Base-by-base conservation (phyloP, 2,888 invertebrate genomes). In the Meteorus colon region DNA sequence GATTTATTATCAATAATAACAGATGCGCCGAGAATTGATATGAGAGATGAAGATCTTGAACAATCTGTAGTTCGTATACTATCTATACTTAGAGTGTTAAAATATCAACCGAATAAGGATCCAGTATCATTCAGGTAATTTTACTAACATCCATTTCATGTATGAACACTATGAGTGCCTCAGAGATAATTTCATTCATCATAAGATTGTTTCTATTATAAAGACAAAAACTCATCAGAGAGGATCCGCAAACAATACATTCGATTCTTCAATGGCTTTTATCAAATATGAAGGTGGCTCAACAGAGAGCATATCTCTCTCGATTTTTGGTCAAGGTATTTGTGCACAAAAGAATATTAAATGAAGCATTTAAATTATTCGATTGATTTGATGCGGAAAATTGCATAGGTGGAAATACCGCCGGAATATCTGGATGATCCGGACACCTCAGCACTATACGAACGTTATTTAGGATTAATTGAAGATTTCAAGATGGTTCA, bases 291-390 rank as follows among this genome's bases (percentile, higher is more conserved):
- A 93, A 94, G 1, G 93, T 95, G 81, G 93, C 96, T 37, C 94
- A 94, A 86, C 96, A 96, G 84, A 92, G 97, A 72, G 96, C 96
- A 0, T 97, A 97, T 90, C 91, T 97, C 71, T 95, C 96, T 5
- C 85, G 84, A 8, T 88, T 88, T 77, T 81, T 88, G 45, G 87
- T 88, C 2, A 88, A 88, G 85, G 88, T 88, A 81, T 65, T 24
- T 45, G 14, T 41, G 1, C 27, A 14, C 27, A 1, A 62, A 68
- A 45, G 27, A 24, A 27, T 67, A n/a, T 12, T 16, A 55, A 24
- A 16, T 29, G 60, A 71, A 41, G 1, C 37, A n/a, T 34, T 62
- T 16, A 45, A 31, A 48, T 66, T n/a, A 65, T 16, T 51, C n/a
- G 41, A 68, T 65, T 12, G 55, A 27, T 48, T 19, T 8, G 34